phyloP scores from a whole-genome alignment of 2,888 invertebrate species.

The Chaetoderma sp. region DNA sequence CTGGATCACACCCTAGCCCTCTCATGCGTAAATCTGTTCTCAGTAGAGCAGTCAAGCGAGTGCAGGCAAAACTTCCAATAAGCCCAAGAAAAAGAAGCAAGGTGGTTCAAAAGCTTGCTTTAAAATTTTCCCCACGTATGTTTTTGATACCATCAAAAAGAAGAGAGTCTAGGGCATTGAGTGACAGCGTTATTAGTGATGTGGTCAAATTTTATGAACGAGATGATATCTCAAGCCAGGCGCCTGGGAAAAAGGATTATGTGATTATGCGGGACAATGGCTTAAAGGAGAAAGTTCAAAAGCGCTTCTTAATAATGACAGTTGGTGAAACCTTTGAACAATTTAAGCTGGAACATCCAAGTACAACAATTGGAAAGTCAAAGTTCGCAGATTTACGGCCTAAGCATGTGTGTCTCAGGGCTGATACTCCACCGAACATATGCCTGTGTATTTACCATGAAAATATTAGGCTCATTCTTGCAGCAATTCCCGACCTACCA shows the following conservation, averaged over 20 bases:
- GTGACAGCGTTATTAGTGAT: no score
- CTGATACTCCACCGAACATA: conserved; percentile 12
- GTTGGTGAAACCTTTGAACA: background rate
- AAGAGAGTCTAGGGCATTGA: no score
- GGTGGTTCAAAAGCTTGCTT: no score
- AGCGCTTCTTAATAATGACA: conserved; percentile 21
- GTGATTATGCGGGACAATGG: background rate
- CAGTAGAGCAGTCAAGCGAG: no score
- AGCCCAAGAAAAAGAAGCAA: no score
- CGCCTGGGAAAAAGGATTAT: background rate
- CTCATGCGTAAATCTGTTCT: no score
- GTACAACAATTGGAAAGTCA: conserved; percentile 5
- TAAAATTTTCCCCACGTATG: no score
- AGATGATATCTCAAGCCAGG: background rate
- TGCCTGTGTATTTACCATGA: conserved; percentile 22
- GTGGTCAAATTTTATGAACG: background rate
- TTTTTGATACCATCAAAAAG: no score
- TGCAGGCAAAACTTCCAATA: no score
- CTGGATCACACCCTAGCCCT: no score
- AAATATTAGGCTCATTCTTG: conserved; percentile 16
- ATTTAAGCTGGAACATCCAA: conserved; percentile 12
- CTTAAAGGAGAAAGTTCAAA: background rate
- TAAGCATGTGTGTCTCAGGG: conserved; percentile 6
- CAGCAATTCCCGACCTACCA: conserved; percentile 3
- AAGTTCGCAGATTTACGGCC: conserved; percentile 22